Conservation (phyloP, 30 jellyfish, hydroid and myxozoan species). For the Phacellophora camtschatica region DNA sequence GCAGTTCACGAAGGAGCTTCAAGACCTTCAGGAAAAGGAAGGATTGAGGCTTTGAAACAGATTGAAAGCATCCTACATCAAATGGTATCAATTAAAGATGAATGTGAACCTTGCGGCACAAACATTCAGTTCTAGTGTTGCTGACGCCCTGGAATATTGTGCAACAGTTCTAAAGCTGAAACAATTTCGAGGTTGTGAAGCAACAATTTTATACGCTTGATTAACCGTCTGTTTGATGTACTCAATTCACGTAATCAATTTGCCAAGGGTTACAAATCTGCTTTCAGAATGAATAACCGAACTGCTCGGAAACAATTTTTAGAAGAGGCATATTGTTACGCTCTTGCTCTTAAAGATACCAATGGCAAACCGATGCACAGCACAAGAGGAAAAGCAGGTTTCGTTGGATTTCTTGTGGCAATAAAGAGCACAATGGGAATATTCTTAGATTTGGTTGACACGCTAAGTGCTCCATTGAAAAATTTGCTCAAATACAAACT, state of each 20-base stretch:
- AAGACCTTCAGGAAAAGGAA: constrained; percentile 48
- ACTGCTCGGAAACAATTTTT: constrained; percentile 51
- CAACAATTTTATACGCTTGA: constrained; percentile 44
- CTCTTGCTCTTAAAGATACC: constrained; percentile 28
- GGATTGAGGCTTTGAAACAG: constrained; percentile 72
- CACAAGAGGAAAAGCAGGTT: constrained; percentile 62
- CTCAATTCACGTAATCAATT: constrained; percentile 74
- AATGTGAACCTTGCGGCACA: constrained; percentile 81
- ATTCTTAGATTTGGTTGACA: constrained; percentile 52
- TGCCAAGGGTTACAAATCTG: constrained; percentile 73
- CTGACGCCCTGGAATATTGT: constrained; percentile 48
- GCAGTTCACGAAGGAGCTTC: constrained; percentile 25
- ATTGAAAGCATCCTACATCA: constrained; percentile 44
- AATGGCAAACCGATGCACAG: constrained; percentile 17
- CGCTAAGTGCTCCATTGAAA: constrained; percentile 12
- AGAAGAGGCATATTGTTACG: constrained; percentile 12
- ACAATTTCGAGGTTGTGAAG: constrained; percentile 21
- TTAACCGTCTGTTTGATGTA: constrained; percentile 67
- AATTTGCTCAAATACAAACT: constrained; percentile 53
- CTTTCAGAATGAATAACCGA: constrained; percentile 34
- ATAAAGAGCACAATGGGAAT: constrained; percentile 32
- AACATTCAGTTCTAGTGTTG: constrained; percentile 60
- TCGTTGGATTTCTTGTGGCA: constrained; percentile 80
- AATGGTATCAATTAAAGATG: constrained; percentile 50
- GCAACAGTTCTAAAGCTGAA: constrained; percentile 9